phyloP scores from a whole-genome alignment of 2,888 invertebrate genomes.

The Uropetala carovei region DNA sequence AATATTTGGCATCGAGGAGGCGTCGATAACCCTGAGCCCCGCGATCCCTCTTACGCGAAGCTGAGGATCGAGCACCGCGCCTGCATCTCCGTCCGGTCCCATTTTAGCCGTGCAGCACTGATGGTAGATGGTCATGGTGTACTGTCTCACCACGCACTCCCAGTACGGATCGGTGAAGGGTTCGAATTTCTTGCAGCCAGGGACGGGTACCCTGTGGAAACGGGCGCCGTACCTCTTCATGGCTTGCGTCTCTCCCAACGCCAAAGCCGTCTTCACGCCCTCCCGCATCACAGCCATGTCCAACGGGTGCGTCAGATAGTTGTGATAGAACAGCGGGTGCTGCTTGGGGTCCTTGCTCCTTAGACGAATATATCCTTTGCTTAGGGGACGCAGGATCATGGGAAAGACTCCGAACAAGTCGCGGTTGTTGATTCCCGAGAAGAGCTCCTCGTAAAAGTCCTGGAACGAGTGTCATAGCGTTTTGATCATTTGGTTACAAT shows the following conservation, averaged over 20 bases:
- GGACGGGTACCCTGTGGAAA: slow-evolving; percentile 84
- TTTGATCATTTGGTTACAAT: background rate
- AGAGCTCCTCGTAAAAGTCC: slow-evolving; percentile 86
- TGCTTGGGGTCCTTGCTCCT: slow-evolving; percentile 83
- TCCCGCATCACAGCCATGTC: slow-evolving; percentile 90
- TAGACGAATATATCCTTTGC: slow-evolving; percentile 87
- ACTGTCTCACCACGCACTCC: slow-evolving; percentile 89
- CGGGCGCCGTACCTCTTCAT: slow-evolving; percentile 84
- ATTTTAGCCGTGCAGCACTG: slow-evolving; percentile 90
- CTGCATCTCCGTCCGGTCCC: slow-evolving; percentile 86
- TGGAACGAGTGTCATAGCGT: background rate
- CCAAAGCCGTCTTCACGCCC: slow-evolving; percentile 90
- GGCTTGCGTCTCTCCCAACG: slow-evolving; percentile 87
- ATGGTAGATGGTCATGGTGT: slow-evolving; percentile 92
- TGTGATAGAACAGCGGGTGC: slow-evolving; percentile 92
- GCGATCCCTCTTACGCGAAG: slow-evolving; percentile 86
- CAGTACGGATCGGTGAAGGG: slow-evolving; percentile 90
- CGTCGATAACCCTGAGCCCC: slow-evolving; percentile 88
- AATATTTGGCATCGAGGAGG: slow-evolving; percentile 91
- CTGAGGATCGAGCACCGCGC: slow-evolving; percentile 89
- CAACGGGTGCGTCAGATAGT: slow-evolving; percentile 91
- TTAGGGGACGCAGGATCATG: slow-evolving; percentile 93
- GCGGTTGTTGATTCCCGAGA: slow-evolving; percentile 81
- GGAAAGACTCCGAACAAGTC: slow-evolving; percentile 91
- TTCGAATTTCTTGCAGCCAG: slow-evolving; percentile 89